Percentiles rank a stretch among this genome's conserved stretches.
These are phyloP conservation scores for Lepidochitona cinerea DNA, from an alignment of 2,888 invertebrate genomes.

Conservation along the genomic window DNA sequence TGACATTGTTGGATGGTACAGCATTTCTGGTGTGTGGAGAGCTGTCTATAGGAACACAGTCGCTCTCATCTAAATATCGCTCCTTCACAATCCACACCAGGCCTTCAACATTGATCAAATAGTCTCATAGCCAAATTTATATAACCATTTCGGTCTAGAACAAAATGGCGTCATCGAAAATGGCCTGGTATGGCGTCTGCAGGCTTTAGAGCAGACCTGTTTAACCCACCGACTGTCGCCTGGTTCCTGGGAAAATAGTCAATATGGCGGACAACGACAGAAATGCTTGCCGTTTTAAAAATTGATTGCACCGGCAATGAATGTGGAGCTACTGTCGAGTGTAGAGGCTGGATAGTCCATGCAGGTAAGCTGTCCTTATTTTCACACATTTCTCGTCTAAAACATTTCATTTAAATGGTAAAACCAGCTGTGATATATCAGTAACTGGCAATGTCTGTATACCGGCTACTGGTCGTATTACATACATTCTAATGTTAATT, in stretches of 20 bases:
- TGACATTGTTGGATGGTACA: slow-evolving; percentile 1
- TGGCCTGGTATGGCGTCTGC: not conserved
- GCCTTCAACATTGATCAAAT: not conserved
- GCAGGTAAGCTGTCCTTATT: no score
- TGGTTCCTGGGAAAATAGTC: not conserved
- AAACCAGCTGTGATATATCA: no score
- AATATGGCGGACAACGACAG: not conserved
- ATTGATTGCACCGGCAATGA: not conserved
- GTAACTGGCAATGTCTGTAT: no score
- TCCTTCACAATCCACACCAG: not conserved
- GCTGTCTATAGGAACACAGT: not conserved
- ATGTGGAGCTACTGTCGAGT: not conserved
- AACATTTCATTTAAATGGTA: no score
- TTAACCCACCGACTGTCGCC: not conserved
- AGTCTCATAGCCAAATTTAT: not conserved
- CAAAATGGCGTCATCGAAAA: not conserved
- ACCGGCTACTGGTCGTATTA: no score
- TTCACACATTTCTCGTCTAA: no score
- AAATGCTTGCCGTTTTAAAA: not conserved
- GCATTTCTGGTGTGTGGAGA: not conserved
- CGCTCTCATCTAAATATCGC: not conserved
- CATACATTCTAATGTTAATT: no score
- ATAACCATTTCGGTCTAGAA: not conserved
- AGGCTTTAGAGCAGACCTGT: not conserved
- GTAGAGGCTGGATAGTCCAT: not conserved